Conservation (phyloP, 2,113 vertebrate genomes). For the Arizona elegans region DNA sequence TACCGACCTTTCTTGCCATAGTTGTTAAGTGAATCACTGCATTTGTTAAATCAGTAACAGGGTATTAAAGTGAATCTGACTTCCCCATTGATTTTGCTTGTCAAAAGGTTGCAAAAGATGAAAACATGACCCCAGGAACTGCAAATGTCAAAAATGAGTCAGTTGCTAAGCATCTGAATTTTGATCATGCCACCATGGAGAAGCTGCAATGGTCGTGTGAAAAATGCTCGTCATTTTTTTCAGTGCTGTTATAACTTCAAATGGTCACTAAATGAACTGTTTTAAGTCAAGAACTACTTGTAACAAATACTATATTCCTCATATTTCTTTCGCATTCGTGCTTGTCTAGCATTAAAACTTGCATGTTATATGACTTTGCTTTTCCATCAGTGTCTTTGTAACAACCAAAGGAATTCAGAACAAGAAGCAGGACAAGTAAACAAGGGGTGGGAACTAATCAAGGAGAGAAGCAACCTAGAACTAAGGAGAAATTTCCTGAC, state of each 20-base stretch:
- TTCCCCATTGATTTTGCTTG: background rate
- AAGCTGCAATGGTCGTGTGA: background rate
- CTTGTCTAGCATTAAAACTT: background rate
- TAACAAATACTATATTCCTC: background rate
- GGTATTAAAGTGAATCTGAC: background rate
- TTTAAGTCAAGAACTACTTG: background rate
- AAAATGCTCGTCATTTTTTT: background rate
- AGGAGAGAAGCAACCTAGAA: too few species aligned
- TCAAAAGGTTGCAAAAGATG: background rate
- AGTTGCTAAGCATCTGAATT: background rate
- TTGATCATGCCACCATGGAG: background rate
- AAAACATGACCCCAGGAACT: background rate
- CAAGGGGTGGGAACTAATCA: too few species aligned
- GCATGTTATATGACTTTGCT: background rate
- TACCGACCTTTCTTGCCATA: too few species aligned
- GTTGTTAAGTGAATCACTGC: background rate
- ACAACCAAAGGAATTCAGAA: background rate
- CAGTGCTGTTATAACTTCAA: background rate
- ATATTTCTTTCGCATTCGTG: background rate
- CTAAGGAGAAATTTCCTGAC: too few species aligned
- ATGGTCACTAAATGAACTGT: background rate
- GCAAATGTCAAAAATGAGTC: background rate
- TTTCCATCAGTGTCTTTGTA: background rate
- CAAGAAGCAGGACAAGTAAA: too few species aligned
- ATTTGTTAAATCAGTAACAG: background rate